Conservation (phyloP, 2,888 invertebrate species). For the Melipona bicolor region DNA sequence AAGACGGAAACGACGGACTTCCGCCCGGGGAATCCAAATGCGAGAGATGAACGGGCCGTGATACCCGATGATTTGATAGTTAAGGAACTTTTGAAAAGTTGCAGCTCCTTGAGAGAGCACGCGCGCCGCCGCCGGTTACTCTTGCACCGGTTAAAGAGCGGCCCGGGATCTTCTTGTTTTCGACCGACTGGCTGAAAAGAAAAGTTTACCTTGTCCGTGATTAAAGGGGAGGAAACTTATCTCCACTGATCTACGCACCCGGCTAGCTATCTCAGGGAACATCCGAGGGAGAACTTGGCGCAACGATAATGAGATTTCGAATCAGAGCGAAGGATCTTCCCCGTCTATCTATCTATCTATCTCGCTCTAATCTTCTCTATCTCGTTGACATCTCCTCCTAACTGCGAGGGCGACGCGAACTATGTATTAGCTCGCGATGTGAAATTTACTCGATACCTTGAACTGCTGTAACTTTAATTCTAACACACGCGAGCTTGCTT, state of each 20-base stretch:
- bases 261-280: neutral
- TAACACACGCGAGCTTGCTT: too few species aligned
- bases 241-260: slow-evolving; percentile 45
- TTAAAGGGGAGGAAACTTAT: slow-evolving; percentile 51
- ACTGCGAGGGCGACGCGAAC: too few species aligned
- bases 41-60: slow-evolving; percentile 39
- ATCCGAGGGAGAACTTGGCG: slow-evolving; percentile 29
- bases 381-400: too few species aligned
- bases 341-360: neutral
- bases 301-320: slow-evolving; percentile 44
- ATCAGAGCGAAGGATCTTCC: neutral
- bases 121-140: slow-evolving; percentile 8
- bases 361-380: too few species aligned
- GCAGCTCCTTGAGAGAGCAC: neutral
- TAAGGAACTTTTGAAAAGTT: slow-evolving; percentile 34
- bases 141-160: slow-evolving; percentile 25
- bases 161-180: slow-evolving; percentile 35
- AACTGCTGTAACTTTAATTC: too few species aligned
- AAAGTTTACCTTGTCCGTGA: slow-evolving; percentile 50
- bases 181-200: slow-evolving; percentile 36
- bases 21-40: slow-evolving; percentile 1
- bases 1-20: neutral
- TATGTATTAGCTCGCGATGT: too few species aligned
- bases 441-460: too few species aligned
- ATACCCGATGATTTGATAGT: slow-evolving; percentile 51